phyloP scores from a whole-genome alignment of 2,888 invertebrate species.

The Ptilodon capucinus region DNA sequence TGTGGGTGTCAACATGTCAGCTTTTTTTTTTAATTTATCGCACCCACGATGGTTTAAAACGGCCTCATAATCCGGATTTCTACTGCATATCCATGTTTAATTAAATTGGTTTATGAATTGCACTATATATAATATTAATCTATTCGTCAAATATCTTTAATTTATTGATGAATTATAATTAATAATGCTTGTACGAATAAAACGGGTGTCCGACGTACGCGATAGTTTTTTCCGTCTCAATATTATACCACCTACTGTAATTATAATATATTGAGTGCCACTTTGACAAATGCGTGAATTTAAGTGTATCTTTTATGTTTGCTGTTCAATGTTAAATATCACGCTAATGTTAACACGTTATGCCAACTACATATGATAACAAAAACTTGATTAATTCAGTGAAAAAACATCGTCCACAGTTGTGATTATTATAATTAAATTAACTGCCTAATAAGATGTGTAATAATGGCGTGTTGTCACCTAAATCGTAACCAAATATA shows the following conservation, averaged over 20 bases:
- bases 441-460: conserved; percentile 18
- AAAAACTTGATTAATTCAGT: conserved; percentile 28
- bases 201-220: conserved; percentile 1
- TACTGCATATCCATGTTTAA: conserved; percentile 30
- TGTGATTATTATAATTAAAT: conserved; percentile 17
- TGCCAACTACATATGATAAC: conserved; percentile 21
- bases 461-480: conserved; percentile 25
- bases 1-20: conserved; percentile 52
- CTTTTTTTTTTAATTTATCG: conserved; percentile 40
- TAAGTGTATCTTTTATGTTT: conserved; percentile 23
- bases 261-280: conserved; percentile 34
- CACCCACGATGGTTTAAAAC: conserved; percentile 47
- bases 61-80: conserved; percentile 26
- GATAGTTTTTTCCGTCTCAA: not conserved
- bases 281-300: conserved; percentile 34
- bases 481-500: conserved; percentile 22
- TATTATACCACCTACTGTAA: conserved; percentile 8
- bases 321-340: conserved; percentile 30
- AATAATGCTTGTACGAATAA: conserved; percentile 12
- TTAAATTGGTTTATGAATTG: conserved; percentile 27
- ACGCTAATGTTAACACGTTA: conserved; percentile 28
- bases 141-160: conserved; percentile 7
- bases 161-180: conserved; percentile 3
- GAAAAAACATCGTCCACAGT: conserved; percentile 22
- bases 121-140: conserved; percentile 12